phyloP scores from a whole-genome alignment of 2,797 vertebrate species.

The Choloepus didactylus region DNA sequence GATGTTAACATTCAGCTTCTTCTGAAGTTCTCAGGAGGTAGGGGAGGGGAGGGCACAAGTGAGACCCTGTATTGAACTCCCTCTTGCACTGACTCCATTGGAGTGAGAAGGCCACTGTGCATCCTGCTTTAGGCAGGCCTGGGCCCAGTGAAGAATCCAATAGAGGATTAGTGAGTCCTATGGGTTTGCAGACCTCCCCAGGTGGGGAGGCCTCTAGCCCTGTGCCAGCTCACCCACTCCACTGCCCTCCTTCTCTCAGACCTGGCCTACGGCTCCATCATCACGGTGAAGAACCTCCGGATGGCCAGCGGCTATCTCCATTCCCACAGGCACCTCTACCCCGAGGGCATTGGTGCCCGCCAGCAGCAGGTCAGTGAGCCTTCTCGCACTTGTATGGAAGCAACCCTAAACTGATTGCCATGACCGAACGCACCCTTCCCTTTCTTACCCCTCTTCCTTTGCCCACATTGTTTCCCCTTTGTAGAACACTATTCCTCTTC shows the following conservation, averaged over 20 bases:
- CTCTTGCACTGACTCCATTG: neutral
- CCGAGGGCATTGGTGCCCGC: conserved; percentile 94
- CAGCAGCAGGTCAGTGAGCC: conserved; percentile 95
- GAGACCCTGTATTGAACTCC: neutral
- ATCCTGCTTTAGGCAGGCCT: neutral
- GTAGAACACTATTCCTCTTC: neutral
- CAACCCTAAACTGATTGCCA: accelerated
- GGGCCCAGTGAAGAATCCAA: neutral
- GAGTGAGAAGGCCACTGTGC: neutral
- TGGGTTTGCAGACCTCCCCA: conserved; percentile 68
- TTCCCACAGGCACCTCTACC: conserved; percentile 98
- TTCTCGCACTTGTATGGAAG: accelerated
- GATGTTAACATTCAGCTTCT: neutral
- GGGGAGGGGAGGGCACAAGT: neutral
- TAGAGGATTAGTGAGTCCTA: neutral
- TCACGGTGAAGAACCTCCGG: conserved; percentile 96
- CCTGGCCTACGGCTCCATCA: conserved; percentile 95
- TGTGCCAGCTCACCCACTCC: neutral
- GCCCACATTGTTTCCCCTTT: neutral
- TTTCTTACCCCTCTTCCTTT: accelerated
- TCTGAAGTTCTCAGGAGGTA: neutral
- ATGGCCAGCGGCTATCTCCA: conserved; percentile 98
- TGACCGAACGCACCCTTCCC: accelerated
- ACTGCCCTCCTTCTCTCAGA: conserved; percentile 86
- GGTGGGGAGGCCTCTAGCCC: conserved; percentile 79